These are phyloP conservation scores for Mus pahari DNA, from an alignment of 2,113 vertebrate species.

Conservation along the genomic window DNA sequence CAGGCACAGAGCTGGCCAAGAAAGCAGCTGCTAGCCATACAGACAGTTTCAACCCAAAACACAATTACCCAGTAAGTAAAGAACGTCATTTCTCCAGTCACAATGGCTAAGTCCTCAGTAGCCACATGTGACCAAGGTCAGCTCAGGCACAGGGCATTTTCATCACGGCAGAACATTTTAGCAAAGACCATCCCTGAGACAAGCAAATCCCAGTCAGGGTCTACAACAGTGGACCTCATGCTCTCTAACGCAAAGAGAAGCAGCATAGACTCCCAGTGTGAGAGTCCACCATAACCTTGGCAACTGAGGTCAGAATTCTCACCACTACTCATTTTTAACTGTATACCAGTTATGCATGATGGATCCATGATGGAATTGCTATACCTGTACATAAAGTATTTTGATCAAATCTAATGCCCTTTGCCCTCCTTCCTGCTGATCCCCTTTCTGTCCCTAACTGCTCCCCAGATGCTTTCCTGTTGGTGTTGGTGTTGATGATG, in stretches of 20 bases:
- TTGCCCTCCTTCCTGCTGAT: neutral
- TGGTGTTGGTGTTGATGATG: neutral
- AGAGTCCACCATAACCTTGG: neutral
- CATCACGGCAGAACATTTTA: constrained; percentile 3
- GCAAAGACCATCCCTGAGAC: neutral
- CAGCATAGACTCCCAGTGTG: neutral
- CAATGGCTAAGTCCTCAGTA: neutral
- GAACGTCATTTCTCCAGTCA: neutral
- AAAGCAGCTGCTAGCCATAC: neutral
- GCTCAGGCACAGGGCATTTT: neutral
- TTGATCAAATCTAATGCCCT: neutral
- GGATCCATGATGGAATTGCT: too few species aligned
- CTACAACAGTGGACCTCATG: neutral
- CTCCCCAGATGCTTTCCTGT: neutral
- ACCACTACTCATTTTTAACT: neutral
- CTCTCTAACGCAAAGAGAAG: neutral
- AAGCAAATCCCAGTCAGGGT: neutral
- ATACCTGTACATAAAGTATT: too few species aligned
- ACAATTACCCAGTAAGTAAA: neutral
- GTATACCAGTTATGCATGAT: too few species aligned
- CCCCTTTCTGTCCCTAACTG: neutral
- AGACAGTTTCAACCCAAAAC: neutral
- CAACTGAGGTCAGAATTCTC: neutral
- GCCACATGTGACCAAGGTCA: neutral
- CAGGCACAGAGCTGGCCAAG: neutral